A percentile compares a stretch with the other conserved stretches of the same genome.
Evolutionary conservation across 2,113 vertebrate species (phyloP).

Genomic region (Chaetorhynchus papuensis): DNA sequence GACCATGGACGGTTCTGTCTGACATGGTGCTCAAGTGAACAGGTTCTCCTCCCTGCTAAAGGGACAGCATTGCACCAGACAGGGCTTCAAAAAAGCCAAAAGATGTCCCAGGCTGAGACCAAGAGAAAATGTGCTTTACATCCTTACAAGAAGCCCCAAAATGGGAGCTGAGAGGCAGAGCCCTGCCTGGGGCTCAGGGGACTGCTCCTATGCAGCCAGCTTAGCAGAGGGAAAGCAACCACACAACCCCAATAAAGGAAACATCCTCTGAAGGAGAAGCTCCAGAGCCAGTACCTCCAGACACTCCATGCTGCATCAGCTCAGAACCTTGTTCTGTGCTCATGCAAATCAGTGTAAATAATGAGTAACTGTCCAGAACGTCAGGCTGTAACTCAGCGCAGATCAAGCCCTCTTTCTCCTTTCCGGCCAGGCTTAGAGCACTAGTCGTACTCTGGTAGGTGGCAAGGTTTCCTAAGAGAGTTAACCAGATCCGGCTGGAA

Average conservation of each 20-base stretch:
- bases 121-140: background rate
- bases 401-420: background rate
- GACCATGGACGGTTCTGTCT: background rate
- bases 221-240: background rate
- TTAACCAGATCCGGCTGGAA: constrained; percentile 79
- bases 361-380: background rate
- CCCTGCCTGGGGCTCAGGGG: background rate
- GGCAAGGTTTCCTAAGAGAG: constrained; percentile 59
- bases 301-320: background rate
- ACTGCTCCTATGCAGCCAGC: background rate
- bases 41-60: background rate
- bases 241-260: background rate
- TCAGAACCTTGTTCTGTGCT: background rate
- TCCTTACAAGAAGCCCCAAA: background rate
- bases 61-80: background rate
- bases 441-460: constrained; percentile 1
- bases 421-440: background rate
- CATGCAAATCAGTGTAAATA: background rate
- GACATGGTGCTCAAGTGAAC: background rate
- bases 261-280: background rate
- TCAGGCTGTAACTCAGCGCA: background rate
- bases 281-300: background rate
- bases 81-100: background rate
- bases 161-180: background rate
- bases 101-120: background rate